A percentile compares a stretch with the other conserved stretches of the same genome.
Evolutionary conservation across 2,888 invertebrate species (phyloP).

Genomic region (Andrena hattorfiana): DNA sequence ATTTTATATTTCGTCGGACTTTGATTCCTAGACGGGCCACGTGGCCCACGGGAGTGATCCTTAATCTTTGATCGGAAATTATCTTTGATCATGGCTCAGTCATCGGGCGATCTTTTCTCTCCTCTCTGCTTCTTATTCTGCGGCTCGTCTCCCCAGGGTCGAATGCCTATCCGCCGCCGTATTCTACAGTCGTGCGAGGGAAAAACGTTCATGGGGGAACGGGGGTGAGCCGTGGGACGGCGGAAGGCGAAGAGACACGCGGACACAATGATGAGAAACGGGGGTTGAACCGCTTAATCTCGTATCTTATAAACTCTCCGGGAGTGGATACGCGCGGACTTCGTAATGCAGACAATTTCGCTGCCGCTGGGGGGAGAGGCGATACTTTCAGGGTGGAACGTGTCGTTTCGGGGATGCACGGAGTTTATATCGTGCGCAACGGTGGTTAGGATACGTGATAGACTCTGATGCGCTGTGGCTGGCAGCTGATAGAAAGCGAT

Average conservation of each 20-base stretch:
- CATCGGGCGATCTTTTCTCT: slow-evolving; percentile 65
- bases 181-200: slow-evolving; percentile 10
- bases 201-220: background rate
- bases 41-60: slow-evolving; percentile 77
- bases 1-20: slow-evolving; percentile 84
- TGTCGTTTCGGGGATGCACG: slow-evolving; percentile 17
- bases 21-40: slow-evolving; percentile 81
- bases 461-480: slow-evolving; percentile 28
- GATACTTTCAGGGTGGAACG: slow-evolving; percentile 3
- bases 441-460: slow-evolving; percentile 45
- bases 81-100: slow-evolving; percentile 81
- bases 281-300: slow-evolving; percentile 44
- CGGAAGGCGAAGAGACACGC: background rate
- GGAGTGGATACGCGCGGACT: slow-evolving; percentile 32
- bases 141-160: slow-evolving; percentile 40
- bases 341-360: slow-evolving; percentile 39
- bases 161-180: slow-evolving; percentile 13
- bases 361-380: background rate
- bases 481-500: slow-evolving; percentile 29
- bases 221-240: too few species aligned
- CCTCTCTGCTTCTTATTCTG: slow-evolving; percentile 51
- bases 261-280: slow-evolving; percentile 43
- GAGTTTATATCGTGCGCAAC: slow-evolving; percentile 28
- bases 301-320: slow-evolving; percentile 43
- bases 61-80: slow-evolving; percentile 84